These are phyloP conservation scores for Hoplostethus atlanticus DNA, from an alignment of 2,797 vertebrate genomes.

Conservation along the genomic window DNA sequence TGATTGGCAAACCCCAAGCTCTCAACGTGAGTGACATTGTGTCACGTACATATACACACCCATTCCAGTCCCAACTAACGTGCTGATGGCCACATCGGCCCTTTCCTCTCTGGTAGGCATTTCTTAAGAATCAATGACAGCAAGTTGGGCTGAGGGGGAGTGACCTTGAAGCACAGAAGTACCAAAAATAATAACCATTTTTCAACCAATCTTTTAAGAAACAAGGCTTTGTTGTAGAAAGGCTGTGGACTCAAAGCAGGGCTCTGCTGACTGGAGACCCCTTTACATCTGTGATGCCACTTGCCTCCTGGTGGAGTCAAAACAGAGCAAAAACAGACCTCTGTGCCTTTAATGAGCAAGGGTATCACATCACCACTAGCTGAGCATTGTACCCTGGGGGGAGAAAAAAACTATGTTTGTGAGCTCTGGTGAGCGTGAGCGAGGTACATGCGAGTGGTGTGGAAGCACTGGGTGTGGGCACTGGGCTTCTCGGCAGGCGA, in stretches of 20 bases:
- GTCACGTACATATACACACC: constrained; percentile 60
- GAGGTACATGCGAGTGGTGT: constrained; percentile 31
- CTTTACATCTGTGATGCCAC: constrained; percentile 32
- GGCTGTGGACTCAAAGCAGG: constrained; percentile 1
- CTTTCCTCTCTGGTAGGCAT: constrained; percentile 47
- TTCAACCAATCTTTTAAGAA: background rate
- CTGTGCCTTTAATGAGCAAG: constrained; percentile 26
- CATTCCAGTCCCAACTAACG: constrained; percentile 50
- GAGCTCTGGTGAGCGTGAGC: constrained; percentile 3
- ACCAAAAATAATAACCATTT: background rate
- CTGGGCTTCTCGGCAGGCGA: constrained; percentile 34
- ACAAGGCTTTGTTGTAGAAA: constrained; percentile 8
- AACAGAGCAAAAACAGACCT: constrained; percentile 29
- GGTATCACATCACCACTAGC: constrained; percentile 29
- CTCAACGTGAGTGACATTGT: constrained; percentile 49
- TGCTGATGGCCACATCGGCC: constrained; percentile 71
- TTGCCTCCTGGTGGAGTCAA: constrained; percentile 26
- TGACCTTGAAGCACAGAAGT: constrained; percentile 20
- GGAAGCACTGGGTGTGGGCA: constrained; percentile 15
- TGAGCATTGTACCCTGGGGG: background rate
- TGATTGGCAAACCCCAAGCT: constrained; percentile 70
- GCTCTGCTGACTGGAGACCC: constrained; percentile 16
- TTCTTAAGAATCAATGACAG: constrained; percentile 18
- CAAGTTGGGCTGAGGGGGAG: background rate
- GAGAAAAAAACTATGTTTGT: constrained; percentile 1